Base-by-base conservation (phyloP, 2,888 invertebrate genomes). In the Callyntrura guangdongensis region DNA sequence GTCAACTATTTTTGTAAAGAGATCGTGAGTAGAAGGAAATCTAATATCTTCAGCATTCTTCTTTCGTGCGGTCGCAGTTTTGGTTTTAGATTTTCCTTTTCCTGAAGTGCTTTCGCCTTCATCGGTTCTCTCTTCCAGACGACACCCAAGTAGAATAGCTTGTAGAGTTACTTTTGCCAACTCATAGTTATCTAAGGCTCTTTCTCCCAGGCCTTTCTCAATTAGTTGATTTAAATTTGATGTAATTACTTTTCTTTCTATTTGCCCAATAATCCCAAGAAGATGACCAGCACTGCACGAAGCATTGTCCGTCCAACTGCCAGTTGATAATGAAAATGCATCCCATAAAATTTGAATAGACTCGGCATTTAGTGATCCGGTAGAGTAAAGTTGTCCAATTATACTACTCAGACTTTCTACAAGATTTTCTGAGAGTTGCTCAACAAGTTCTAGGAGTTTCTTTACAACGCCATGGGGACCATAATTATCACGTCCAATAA, bases 151-250 rank as follows among this genome's bases (percentile, higher is more conserved):
- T 61, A 94, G 69, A n/a, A 94, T 82, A 3, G 93, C 92, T 86
- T 92, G 93, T 69, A 91, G 90, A 1, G 93, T 93, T n/a, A 91
- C 91, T 69, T 90, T 91, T 0, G 90, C 93, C 8, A 94, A 53
- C 14, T 91, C 84, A 81, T 89, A 92, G 67, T 93, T 92, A 11
- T 91, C 89, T 0, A 92, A 12, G 0, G 90, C 94, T 17, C 92
- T 25, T 53, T 84, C 74, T 12, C 93, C 92, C 3, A 93, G 69
- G 1, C 93, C 93, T 22, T 90, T 72, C 6, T 91, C 89, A 64
- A 93, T 92, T 45, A 93, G 59, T n/a, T 83, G 88, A 9, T 84
- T 45, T 5, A 93, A 85, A 64, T 93, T 93, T 3, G 92, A 64
- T 11, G 92, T 92, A 3, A 93, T 86, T 9, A 93, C 74, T 14